Base-by-base conservation (phyloP, 2,797 vertebrate species). In the Xerus rutilus region DNA sequence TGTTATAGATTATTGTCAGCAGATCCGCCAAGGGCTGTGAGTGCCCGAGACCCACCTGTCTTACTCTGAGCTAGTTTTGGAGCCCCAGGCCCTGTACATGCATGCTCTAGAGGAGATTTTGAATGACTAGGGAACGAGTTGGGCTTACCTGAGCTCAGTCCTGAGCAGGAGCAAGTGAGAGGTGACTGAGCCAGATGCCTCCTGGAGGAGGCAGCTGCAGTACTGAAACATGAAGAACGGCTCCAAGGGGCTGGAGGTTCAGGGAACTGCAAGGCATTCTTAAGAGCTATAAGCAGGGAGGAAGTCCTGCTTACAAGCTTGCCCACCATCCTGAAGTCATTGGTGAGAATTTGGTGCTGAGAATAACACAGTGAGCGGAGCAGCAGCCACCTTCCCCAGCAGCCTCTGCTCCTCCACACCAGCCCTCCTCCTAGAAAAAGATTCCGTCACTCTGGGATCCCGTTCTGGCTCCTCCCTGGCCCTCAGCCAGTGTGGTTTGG, bases 381-480 rank as follows among this genome's bases (percentile, higher is more conserved):
- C n/a, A 32, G 28, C 7, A 3, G 49, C 57, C n/a, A 1, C 23
- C 70, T 86, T 4, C 64, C 9, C 5, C 21, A 3, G 3, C 0
- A 1, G 9, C 59, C 2, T 23, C 12, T 59, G 6, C 1, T 23
- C 32, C 43, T 3, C 25, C 35, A n/a, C 21, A 14, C 49, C 18
- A 1, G 0, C 7, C 35, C 57, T 52, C 39, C 1, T 32, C 30
- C 2, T 21, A 72, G 35, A 9, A 6, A 43, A 52, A 39, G 43
- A 5, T n/a, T 72, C 7, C 7, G 0, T 1, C 69, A n/a, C 5
- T 23, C 30, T 28, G 1, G 45, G 30, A 43, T 30, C 77, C 1
- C 12, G 15, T 28, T 57, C 54, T 23, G 30, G 15, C 54, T 28
- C 30, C 70, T 62, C 69, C 32, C 23, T 45, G 82, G 32, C 13